A percentile compares a stretch with the other conserved stretches of the same genome.
These are phyloP conservation scores for Cynopterus brachyotis DNA, from an alignment of 2,113 vertebrate species.

Conservation along the genomic window DNA sequence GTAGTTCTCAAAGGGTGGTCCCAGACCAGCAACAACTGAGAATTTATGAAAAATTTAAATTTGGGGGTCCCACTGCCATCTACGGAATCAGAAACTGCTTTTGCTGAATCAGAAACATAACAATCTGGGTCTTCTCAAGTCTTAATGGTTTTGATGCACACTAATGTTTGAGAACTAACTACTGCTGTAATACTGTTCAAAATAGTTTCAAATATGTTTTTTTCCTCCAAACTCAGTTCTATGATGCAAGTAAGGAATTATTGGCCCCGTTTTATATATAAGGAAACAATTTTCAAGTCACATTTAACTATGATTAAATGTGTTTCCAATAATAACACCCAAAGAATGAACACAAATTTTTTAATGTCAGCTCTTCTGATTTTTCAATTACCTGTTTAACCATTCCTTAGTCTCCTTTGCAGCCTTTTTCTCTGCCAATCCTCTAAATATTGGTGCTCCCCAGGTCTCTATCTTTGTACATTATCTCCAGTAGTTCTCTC, in stretches of 20 bases:
- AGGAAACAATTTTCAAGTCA: constrained; percentile 21
- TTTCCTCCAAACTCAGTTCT: not conserved
- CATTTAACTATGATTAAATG: not conserved
- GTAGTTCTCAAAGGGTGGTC: not conserved
- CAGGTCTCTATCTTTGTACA: not conserved
- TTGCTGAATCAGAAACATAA: not conserved
- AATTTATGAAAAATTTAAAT: not conserved
- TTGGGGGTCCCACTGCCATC: not conserved
- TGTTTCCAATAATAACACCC: constrained; percentile 2
- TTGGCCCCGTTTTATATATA: not conserved
- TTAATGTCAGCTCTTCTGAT: not conserved
- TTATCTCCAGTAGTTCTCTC: not conserved
- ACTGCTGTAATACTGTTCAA: not conserved
- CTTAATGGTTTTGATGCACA: not conserved
- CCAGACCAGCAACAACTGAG: not conserved
- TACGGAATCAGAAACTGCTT: not conserved
- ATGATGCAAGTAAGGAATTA: not conserved
- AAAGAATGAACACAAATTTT: not conserved
- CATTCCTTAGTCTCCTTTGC: not conserved
- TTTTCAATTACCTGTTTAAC: not conserved
- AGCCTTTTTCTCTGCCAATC: not conserved
- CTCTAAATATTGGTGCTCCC: not conserved
- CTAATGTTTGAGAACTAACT: not conserved
- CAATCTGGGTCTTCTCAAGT: not conserved
- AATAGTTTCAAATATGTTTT: not conserved